Conservation (phyloP, 92 coral and sea anemone genomes). For the Porites rus region DNA sequence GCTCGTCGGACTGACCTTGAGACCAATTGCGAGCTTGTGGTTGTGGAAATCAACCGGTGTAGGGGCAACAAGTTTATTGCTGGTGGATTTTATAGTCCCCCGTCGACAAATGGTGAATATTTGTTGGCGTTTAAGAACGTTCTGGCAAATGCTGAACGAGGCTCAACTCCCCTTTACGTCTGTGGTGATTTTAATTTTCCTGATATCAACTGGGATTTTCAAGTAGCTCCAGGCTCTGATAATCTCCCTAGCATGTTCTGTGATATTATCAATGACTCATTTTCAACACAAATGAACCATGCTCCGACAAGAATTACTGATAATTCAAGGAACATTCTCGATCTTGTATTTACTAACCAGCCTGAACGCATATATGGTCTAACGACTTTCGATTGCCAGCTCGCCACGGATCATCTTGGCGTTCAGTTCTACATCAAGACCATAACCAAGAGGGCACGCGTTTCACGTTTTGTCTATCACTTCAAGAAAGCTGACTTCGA, state of each 20-base stretch:
- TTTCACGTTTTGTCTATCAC: constrained; percentile 16
- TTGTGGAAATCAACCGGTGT: constrained; percentile 43
- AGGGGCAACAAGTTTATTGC: constrained; percentile 46
- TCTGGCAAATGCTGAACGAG: constrained; percentile 45
- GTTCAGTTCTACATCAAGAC: constrained; percentile 2
- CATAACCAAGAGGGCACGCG: not conserved
- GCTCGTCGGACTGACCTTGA: constrained; percentile 48
- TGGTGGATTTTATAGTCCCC: constrained; percentile 60
- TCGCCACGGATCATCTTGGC: constrained; percentile 42
- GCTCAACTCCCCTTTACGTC: constrained; percentile 44
- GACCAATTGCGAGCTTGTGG: constrained; percentile 58
- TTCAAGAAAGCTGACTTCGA: constrained; percentile 45
- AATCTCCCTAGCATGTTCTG: constrained; percentile 51
- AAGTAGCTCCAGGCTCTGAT: constrained; percentile 47
- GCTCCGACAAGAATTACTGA: constrained; percentile 63
- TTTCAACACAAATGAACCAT: constrained; percentile 57
- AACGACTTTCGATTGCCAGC: constrained; percentile 27
- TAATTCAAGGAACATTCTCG: constrained; percentile 41
- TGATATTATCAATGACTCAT: constrained; percentile 58
- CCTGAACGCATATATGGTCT: constrained; percentile 60
- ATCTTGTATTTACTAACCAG: constrained; percentile 53
- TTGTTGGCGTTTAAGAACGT: constrained; percentile 40
- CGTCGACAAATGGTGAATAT: constrained; percentile 59
- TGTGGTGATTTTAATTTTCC: constrained; percentile 64
- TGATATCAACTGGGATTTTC: constrained; percentile 53